Conservation (phyloP, 1,140 invertebrate genomes). For the Aleiodes sp. region DNA sequence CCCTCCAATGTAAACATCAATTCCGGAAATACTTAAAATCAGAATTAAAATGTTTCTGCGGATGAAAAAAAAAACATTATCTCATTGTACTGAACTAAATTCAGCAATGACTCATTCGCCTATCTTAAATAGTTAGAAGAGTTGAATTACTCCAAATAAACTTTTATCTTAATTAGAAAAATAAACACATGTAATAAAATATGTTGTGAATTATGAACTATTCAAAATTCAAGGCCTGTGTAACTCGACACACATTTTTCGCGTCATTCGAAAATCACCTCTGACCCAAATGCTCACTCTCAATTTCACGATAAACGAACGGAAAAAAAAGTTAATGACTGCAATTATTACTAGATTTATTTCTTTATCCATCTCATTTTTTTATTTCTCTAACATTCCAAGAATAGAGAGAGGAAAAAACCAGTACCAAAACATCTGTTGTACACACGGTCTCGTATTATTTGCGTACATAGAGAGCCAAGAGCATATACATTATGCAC, state of each 20-base stretch:
- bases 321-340: too few relatives aligned
- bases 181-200: too few relatives aligned
- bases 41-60: not conserved
- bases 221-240: not conserved
- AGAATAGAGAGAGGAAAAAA: conserved; percentile 15
- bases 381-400: too few relatives aligned
- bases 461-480: not conserved
- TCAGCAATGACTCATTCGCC: too few relatives aligned
- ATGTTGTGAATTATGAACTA: not conserved
- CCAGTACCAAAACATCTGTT: conserved; percentile 16
- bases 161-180: too few relatives aligned
- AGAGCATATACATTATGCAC: conserved; percentile 12
- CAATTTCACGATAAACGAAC: not conserved
- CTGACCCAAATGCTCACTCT: not conserved
- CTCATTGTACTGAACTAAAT: too few relatives aligned
- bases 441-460: conserved; percentile 9
- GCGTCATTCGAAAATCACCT: not conserved
- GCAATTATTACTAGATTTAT: too few relatives aligned
- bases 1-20: not conserved
- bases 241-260: not conserved
- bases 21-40: not conserved
- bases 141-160: not conserved
- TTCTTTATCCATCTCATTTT: conserved; percentile 3
- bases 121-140: not conserved
- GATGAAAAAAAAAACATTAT: too few relatives aligned